phyloP scores from a whole-genome alignment of 2,888 invertebrate species.

The Sinotaia quadrata region DNA sequence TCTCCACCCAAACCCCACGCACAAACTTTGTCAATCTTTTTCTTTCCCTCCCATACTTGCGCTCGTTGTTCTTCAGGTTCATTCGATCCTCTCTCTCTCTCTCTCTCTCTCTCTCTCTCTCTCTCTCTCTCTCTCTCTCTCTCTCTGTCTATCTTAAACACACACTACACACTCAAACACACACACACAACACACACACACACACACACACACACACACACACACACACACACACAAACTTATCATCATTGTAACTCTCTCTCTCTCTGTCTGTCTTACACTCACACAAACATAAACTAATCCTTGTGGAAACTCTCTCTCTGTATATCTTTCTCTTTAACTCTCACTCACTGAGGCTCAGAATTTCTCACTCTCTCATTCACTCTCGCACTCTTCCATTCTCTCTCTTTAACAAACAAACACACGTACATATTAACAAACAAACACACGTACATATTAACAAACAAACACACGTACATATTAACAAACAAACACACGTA shows the following conservation, averaged over 20 bases:
- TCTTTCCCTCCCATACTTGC: no score
- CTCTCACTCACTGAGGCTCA: neutral
- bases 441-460: no score
- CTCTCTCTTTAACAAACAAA: conserved; percentile 2
- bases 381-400: neutral
- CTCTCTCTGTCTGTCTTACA: neutral
- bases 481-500: no score
- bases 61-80: no score
- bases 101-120: neutral
- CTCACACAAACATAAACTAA: neutral
- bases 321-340: neutral
- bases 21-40: no score
- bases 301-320: neutral
- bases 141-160: conserved; percentile 5
- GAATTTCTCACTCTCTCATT: neutral
- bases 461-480: no score
- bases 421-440: no score
- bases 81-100: conserved; percentile 3
- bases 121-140: conserved; percentile 9
- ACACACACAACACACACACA: neutral
- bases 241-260: neutral
- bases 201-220: conserved; percentile 2
- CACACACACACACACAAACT: no score
- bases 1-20: neutral
- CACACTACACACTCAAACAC: neutral